Evolutionary conservation across 1,140 invertebrate genomes (phyloP), one percentile per base, ranked within the genome.

Genomic region (Apocrypta bakeri): DNA sequence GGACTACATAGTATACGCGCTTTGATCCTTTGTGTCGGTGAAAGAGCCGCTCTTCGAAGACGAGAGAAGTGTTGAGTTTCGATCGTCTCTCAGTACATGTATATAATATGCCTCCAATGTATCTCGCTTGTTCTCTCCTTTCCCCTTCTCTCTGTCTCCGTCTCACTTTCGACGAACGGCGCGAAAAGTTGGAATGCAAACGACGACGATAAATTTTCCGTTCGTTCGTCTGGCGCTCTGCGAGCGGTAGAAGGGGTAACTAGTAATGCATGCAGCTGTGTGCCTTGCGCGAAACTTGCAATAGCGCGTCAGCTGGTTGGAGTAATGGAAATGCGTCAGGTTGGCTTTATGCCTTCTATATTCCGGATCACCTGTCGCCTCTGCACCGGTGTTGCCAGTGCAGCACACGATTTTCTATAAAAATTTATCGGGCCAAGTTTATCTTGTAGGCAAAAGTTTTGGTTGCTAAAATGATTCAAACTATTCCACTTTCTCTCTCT

Each of bases 261-360:
- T 56, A 56, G 48, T 56, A 56, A 56, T 56, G 48, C 21, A 56
- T 56, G 48, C 48, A 56, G 17, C 48, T 56, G 48, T 56, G 48
- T 17, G 48, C 48, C 48, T 66, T 66, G 63, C 40, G 40, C 40
- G 40, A 79, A 79, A 69, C 40, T 14, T 76, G 56, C 29, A 64
- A 40, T 77, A 78, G 24, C 86, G 87, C 86, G 87, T 88, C 87
- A 88, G 88, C 88, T 89, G 87, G 84, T 29, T 84, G 83, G 84
- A 88, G 83, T 88, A 88, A 89, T 86, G 86, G 85, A 86, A 56
- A 86, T 87, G 87, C 87, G 87, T 85, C 88, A 88, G 87, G 85
- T 87, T 88, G 88, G 82, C 85, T 88, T 88, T 88, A 89, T 88
- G 88, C 85, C 84, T 84, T 78, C 75, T 83, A 74, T 31, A 77